Evolutionary conservation across 1,140 invertebrate genomes (phyloP), one percentile per base, ranked within the genome.

Genomic region (Bombus haemorrhoidalis): DNA sequence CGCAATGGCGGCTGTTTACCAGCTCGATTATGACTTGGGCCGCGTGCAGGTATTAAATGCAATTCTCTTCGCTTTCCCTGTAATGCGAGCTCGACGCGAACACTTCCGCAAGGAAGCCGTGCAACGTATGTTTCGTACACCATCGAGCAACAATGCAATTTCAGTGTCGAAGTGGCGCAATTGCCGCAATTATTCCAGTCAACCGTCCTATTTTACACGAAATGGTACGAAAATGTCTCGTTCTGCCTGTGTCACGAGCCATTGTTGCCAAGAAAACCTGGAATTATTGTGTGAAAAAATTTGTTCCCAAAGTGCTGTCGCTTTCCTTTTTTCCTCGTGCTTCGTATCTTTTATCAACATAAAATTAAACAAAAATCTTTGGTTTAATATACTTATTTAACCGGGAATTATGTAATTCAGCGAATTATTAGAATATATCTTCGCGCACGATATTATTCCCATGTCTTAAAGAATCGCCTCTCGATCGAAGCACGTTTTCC

Each of bases 61-160:
- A 81, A 43, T 81, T 62, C 68, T 8, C 47, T 25, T 41, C n/a
- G 47, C 47, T 81, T 59, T 68, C 37, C 47, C 6, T 12, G 64
- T 68, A 78, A 83, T 41, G n/a, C 22, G 73, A 83, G 47, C 43
- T 28, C 34, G 12, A 37, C 34, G 59, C 59, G 32, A 57, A 83
- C 43, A 69, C 37, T 77, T 68, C 74, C 64, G 74, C 81, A 28
- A 69, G 62, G 72, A 76, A 68, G 34, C 73, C 62, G 32, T 39
- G 39, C 25, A 57, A 13, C 73, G 62, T 53, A 59, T 62, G 80
- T 47, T 77, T 68, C 74, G 62, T 47, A 53, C 62, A 57, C 59
- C 73, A 66, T 83, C 73, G 53, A 43, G 22, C 57, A 68, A 83
- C 73, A 39, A 64, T 69, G 73, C 73, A 53, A 83, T 83, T 83